Evolutionary conservation across 1,140 invertebrate species (phyloP).

Genomic region (Carposina sasakii): DNA sequence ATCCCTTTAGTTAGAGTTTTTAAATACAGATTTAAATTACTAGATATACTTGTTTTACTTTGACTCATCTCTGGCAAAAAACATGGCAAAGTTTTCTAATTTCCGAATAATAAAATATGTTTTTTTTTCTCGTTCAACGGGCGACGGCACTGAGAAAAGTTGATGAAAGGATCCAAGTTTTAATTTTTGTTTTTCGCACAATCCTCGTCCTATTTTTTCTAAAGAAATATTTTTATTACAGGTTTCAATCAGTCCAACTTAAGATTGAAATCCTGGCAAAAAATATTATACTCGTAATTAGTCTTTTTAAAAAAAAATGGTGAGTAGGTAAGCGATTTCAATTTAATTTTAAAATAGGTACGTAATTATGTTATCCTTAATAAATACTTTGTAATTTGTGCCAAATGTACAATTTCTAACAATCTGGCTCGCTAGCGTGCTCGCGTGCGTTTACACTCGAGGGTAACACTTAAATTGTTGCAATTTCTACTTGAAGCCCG

Average conservation of each 20-base stretch:
- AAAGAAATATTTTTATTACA: too few relatives aligned
- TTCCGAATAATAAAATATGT: conserved; percentile 51
- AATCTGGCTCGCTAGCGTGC: conserved; percentile 45
- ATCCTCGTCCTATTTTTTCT: conserved; percentile 30
- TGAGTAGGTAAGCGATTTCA: too few relatives aligned
- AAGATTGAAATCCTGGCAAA: too few relatives aligned
- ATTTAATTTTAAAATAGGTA: too few relatives aligned
- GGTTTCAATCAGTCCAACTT: too few relatives aligned
- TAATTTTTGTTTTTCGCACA: conserved; percentile 44
- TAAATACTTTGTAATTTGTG: too few relatives aligned
- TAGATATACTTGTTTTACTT: conserved; percentile 10
- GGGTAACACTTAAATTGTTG: conserved; percentile 65
- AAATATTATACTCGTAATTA: too few relatives aligned
- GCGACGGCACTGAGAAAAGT: conserved; percentile 32
- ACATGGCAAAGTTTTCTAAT: conserved; percentile 48
- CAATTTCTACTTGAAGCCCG: conserved; percentile 58
- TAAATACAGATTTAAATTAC: too few relatives aligned
- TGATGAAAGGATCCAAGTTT: conserved; percentile 43
- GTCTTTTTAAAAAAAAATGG: too few relatives aligned
- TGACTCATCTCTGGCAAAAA: conserved; percentile 18
- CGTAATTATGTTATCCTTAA: too few relatives aligned
- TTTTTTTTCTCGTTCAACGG: conserved; percentile 36
- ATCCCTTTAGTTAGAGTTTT: too few relatives aligned
- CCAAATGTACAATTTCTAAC: conserved; percentile 25
- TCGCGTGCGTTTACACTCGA: conserved; percentile 57